Base-by-base conservation (phyloP, 2,888 invertebrate species). In the Pegoplata infirma region DNA sequence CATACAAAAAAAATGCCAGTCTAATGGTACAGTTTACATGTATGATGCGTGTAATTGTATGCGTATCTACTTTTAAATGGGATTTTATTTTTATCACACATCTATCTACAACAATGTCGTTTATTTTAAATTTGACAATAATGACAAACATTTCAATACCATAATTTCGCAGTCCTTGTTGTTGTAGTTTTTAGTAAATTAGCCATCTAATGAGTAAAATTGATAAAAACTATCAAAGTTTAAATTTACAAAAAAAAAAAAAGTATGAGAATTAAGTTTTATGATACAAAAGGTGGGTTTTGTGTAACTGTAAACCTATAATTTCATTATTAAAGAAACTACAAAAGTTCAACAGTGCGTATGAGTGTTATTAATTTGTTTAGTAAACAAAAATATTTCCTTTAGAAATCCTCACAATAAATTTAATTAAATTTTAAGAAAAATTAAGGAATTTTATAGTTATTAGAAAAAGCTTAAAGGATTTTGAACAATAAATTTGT, bases 141-240 rank as follows among this genome's bases (percentile, higher is more conserved):
- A 72, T 77, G 72, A 68, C 67, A 73, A 58, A 46, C 51, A 46
- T 67, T 73, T 68, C 28, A 56, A 36, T 51, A 67, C 32, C 49
- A 28, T 71, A 25, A 21, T n/a, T n/a, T n/a, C n/a, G n/a, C n/a
- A n/a, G n/a, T n/a, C n/a, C n/a, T 32, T 32, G 32, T 32, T 32
- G 10, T 32, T 10, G 3, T 8, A 14, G 5, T 19, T 21, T 23
- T 49, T 58, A 16, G 46, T 3, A 32, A 49, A 69, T 40, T 10
- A 49, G 16, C 44, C 49, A 49, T 68, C 68, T 68, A 63, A 56
- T 63, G 68, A 32, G 36, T 36, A 28, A 16, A 64, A 69, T 53
- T 76, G 58, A 64, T 36, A 19, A 58, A 32, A 32, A 32, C 32
- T 10, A 32, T 32, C 19, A 32, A 49, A 16, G n/a, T n/a, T 32